Evolutionary conservation across 2,888 invertebrate species (phyloP), one percentile per base, ranked within the genome.

Genomic region (Uloborus plumipes): DNA sequence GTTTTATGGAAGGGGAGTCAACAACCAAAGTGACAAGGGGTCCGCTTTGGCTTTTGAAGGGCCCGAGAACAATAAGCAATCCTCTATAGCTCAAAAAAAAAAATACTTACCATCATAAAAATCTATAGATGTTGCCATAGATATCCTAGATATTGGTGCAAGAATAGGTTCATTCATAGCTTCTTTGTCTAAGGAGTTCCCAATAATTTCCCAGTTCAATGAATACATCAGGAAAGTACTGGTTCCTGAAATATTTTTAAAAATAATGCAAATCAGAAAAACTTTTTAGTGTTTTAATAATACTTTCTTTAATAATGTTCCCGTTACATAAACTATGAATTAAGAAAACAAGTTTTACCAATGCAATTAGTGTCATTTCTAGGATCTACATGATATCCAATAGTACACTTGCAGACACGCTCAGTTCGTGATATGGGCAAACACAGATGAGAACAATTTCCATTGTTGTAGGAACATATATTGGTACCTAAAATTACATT

Each of bases 211-310:
- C 91, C 94, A 94, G 88, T 93, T 92, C 86, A 92, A 90, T 0
- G 95, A 94, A 89, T 93, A 95, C 86, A 95, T 91, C 74, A 95
- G 88, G 88, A 95, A 93, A 85, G 94, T 93, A 84, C 92, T 91
- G 61, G 91, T 88, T 53, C 92, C 93, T 92, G 87, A 84, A 85
- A 86, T 87, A 3, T 26, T 26, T 26, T 26, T 26, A 3, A 26
- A 26, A n/a, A 76, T 51, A 58, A 72, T 84, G 62, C 69, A 15
- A 39, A 65, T 7, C 9, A 62, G 20, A 16, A 18, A 20, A 18
- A 62, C 22, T 61, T 61, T 20, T 15, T 20, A 3, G 22, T 39
- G 39, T 39, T 39, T 39, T 11, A 11, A 39, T 11, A 39, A n/a
- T 39, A 11, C 9, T 6, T 39, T 39, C 9, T 11, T 11, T 39